These are phyloP conservation scores for Thunnus albacares DNA, from an alignment of 2,797 vertebrate genomes.

Conservation along the genomic window DNA sequence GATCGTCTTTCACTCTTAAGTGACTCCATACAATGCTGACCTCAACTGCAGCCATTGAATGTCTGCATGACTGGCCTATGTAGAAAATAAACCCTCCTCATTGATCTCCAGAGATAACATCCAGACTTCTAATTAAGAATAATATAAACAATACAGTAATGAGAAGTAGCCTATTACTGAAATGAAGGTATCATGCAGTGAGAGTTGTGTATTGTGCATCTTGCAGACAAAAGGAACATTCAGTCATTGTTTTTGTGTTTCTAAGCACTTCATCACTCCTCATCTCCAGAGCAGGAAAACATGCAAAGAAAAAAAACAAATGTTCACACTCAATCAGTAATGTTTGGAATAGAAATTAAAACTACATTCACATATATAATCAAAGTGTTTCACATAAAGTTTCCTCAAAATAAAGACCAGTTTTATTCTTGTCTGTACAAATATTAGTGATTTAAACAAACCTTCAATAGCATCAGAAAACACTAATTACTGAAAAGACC, in stretches of 20 bases:
- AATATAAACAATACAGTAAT: not conserved
- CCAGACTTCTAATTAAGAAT: slow-evolving; percentile 11
- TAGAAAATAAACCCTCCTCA: slow-evolving; percentile 23
- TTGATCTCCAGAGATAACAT: slow-evolving; percentile 45
- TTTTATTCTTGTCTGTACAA: not conserved
- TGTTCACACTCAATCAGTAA: not conserved
- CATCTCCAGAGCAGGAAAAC: not conserved
- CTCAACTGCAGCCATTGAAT: not conserved
- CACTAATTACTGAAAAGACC: too few species aligned
- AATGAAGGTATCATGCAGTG: not conserved
- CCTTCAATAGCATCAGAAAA: not conserved
- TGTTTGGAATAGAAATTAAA: not conserved
- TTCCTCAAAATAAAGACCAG: too few species aligned
- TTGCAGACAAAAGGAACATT: slow-evolving; percentile 10
- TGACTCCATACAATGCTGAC: not conserved
- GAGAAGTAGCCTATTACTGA: not conserved
- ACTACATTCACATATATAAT: too few species aligned
- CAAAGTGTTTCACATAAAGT: not conserved
- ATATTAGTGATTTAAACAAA: not conserved
- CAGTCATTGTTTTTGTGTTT: not conserved
- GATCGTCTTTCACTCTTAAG: not conserved
- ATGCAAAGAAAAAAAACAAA: not conserved
- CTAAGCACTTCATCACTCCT: not conserved
- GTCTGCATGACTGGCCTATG: not conserved
- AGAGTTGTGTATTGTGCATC: not conserved